Evolutionary conservation across 2,113 vertebrate genomes (phyloP).

Genomic region (Gracilinanus agilis): DNA sequence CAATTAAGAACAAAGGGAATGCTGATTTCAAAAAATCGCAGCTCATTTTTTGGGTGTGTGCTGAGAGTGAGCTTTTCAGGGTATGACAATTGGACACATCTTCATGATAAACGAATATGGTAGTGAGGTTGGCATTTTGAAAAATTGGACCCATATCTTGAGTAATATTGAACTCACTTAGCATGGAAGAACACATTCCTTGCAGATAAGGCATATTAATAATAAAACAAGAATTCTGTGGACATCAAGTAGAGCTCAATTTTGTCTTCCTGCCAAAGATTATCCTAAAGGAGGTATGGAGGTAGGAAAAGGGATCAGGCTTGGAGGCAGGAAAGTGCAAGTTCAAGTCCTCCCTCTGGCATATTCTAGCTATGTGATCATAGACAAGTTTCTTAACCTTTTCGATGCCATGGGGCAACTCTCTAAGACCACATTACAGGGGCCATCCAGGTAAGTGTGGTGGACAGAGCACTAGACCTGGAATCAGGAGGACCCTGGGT

Average conservation of each 20-base stretch:
- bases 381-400: background rate
- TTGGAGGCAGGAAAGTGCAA: background rate
- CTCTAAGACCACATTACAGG: background rate
- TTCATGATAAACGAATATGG: conserved; percentile 9
- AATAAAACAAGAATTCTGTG: conserved; percentile 3
- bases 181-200: conserved; percentile 44
- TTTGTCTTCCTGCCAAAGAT: background rate
- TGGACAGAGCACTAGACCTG: too few species aligned
- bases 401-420: background rate
- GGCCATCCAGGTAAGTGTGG: too few species aligned
- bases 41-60: background rate
- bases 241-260: background rate
- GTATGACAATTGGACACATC: conserved; percentile 7
- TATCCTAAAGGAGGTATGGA: background rate
- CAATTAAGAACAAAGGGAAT: conserved; percentile 36
- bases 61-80: background rate
- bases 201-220: conserved; percentile 43
- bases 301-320: background rate
- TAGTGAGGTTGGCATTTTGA: conserved; percentile 53
- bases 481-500: too few species aligned
- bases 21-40: conserved; percentile 7
- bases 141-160: conserved; percentile 48
- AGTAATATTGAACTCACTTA: conserved; percentile 52
- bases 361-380: background rate
- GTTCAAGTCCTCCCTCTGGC: background rate